Evolutionary conservation across 64 coral and sea anemone genomes (phyloP).

Genomic region (Stichodactyla mertensii): DNA sequence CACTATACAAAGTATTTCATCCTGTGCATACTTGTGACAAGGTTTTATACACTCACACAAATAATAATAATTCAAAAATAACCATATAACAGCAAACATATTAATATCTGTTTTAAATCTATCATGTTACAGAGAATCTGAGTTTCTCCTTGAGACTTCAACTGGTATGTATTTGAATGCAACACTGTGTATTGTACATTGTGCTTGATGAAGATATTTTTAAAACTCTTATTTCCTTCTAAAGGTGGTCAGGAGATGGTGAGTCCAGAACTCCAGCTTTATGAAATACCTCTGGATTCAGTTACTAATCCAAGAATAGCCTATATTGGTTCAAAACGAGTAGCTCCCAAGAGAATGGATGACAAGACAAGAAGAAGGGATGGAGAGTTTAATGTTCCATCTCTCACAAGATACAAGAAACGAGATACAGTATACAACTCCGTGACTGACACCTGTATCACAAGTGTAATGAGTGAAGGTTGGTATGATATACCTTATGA

Average conservation of each 20-base stretch:
- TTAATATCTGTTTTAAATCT: neutral
- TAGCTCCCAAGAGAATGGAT: conserved; percentile 45
- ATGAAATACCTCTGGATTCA: conserved; percentile 87
- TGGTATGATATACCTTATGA: neutral
- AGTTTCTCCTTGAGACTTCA: conserved; percentile 77
- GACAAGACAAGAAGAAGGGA: conserved; percentile 50
- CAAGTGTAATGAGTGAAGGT: conserved; percentile 48
- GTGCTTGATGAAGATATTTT: neutral
- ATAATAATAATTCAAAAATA: neutral
- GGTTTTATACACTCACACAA: no score
- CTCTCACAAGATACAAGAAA: conserved; percentile 14
- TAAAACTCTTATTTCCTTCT: neutral
- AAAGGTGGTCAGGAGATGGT: conserved; percentile 52
- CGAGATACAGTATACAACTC: conserved; percentile 45
- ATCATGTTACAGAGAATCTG: conserved; percentile 57
- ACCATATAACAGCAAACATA: neutral
- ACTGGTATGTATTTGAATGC: conserved; percentile 27
- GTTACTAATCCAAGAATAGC: conserved; percentile 25
- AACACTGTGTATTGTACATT: neutral
- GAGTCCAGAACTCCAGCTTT: conserved; percentile 70
- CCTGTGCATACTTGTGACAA: no score
- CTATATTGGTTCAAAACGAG: conserved; percentile 58
- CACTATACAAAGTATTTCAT: no score
- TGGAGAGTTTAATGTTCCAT: conserved; percentile 4
- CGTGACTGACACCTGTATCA: conserved; percentile 43